Evolutionary conservation across 1,140 invertebrate genomes (phyloP).

Genomic region (Lutraria rhynchaena): DNA sequence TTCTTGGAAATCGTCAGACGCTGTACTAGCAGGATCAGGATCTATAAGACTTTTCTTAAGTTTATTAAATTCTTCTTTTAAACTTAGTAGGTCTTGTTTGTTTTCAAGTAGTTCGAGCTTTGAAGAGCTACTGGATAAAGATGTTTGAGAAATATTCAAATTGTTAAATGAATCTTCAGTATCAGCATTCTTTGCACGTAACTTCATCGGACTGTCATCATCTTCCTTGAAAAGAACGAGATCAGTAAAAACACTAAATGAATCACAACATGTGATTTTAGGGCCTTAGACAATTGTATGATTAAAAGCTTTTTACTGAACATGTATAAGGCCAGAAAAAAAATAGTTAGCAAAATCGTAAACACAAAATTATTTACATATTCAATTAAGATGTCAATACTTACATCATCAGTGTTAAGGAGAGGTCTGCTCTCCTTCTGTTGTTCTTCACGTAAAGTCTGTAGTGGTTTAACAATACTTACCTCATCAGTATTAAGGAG

Average conservation of each 20-base stretch:
- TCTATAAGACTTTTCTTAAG: conserved; percentile 57
- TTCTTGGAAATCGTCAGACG: conserved; percentile 78
- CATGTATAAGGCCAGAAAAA: no score
- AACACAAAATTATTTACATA: no score
- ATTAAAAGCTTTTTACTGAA: no score
- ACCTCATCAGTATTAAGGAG: conserved; percentile 77
- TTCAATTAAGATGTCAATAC: no score
- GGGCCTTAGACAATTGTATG: no score
- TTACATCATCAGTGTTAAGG: conserved; percentile 75
- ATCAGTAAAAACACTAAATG: no score
- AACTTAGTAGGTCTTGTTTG: conserved; percentile 42
- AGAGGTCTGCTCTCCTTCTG: conserved; percentile 74
- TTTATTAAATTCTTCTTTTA: conserved; percentile 54
- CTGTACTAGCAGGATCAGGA: conserved; percentile 66
- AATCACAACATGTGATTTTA: no score
- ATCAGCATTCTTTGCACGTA: not conserved
- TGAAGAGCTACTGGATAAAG: conserved; percentile 13
- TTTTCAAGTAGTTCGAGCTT: conserved; percentile 49
- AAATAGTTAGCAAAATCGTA: no score
- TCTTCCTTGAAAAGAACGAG: conserved; percentile 55
- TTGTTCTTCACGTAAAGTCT: conserved; percentile 93
- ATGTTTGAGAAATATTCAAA: conserved; percentile 4
- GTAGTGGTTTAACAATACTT: conserved; percentile 94
- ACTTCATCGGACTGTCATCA: conserved; percentile 11
- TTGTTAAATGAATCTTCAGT: not conserved